Base-by-base conservation (phyloP, 2,113 vertebrate genomes). In the Clarias magur region DNA sequence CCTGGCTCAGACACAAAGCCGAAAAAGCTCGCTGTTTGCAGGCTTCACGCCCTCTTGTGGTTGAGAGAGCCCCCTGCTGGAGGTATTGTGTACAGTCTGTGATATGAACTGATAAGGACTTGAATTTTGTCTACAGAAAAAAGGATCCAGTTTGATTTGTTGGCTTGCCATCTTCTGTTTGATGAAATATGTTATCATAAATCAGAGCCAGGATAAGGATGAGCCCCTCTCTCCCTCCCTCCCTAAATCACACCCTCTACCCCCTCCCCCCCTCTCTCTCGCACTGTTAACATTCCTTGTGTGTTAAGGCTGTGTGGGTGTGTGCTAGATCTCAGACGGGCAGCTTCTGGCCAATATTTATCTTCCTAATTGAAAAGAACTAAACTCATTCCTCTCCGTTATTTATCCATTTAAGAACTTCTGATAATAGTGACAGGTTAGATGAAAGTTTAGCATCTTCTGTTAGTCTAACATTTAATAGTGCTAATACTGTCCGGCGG, bases 291-390 rank as follows among this genome's bases (percentile, higher is more conserved):
- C 19, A 59, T 73, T 30, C 56, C 21, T 23, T 72, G 79, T 53
- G 42, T 73, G 59, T 70, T 83, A 53, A 67, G 25, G 15, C 25
- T 68, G 82, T 83, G 80, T 25, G 68, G 57, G 75, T 48, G 34
- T 85, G 27, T 56, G 72, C 34, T 79, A 63, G 54, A 73, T 59
- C 87, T 62, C 42, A 63, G 78, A 73, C 78, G 60, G 75, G 16
- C 60, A 79, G 65, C 62, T 23, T 80, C 83, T 88, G 85, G 83
- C 87, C 82, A 90, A 92, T 91, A 88, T 90, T 88, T 88, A 91
- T 88, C 83, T 88, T 86, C 86, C 79, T 91, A 91, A 92, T 92
- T 90, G 87, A 89, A 86, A 67, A 83, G 63, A 88, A 82, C 63
- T 75, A 86, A 85, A 81, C 72, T 73, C 65, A 88, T 87, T 89